Evolutionary conservation across 2,797 vertebrate species (phyloP).

Genomic region (Oreochromis grahami): DNA sequence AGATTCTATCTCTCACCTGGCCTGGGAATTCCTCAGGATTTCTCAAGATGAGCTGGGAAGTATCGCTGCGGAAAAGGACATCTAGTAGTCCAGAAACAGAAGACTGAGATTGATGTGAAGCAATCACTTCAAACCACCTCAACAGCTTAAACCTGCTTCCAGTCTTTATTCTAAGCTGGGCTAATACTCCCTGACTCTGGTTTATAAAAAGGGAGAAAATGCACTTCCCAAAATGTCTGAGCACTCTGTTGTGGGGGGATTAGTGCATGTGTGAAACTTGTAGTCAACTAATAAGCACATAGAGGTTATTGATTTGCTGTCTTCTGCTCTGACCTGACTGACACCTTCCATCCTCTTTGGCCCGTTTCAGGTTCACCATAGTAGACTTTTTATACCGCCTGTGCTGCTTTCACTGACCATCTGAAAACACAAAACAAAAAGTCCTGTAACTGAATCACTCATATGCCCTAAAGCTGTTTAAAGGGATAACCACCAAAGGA

Average conservation of each 20-base stretch:
- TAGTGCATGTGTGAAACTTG: constrained; percentile 1
- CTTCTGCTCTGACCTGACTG: constrained; percentile 56
- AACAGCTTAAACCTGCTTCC: neutral
- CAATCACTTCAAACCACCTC: neutral
- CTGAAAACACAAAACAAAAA: constrained; percentile 71
- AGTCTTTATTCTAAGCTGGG: neutral
- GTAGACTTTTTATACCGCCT: constrained; percentile 91
- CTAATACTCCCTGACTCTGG: neutral
- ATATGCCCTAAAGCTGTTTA: constrained; percentile 85
- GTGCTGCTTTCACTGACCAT: constrained; percentile 97
- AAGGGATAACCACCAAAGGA: constrained; percentile 85
- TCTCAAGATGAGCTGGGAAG: neutral
- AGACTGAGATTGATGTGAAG: neutral
- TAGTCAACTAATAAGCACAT: constrained; percentile 13
- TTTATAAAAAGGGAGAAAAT: neutral
- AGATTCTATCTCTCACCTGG: neutral
- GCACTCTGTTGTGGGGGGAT: neutral
- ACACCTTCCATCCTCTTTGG: constrained; percentile 88
- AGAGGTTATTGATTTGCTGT: neutral
- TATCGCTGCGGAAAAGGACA: neutral
- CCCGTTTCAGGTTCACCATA: constrained; percentile 97
- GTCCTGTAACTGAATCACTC: constrained; percentile 92
- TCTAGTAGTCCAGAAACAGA: neutral
- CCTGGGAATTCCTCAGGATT: neutral
- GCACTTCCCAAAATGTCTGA: neutral